These are phyloP conservation scores for Epinephelus cyanopodus DNA, from an alignment of 2,113 vertebrate species.

Conservation along the genomic window DNA sequence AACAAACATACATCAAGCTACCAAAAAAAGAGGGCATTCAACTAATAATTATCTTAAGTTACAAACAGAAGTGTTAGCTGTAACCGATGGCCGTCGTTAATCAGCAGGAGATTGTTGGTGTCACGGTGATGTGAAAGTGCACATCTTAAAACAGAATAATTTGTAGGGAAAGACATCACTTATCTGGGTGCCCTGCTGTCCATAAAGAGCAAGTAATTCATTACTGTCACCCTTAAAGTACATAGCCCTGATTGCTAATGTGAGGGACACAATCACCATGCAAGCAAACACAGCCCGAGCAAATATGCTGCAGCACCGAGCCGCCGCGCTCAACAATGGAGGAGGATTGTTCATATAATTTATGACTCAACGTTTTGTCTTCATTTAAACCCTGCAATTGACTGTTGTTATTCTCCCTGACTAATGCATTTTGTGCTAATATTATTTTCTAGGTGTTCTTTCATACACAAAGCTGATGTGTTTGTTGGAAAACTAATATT, in stretches of 20 bases:
- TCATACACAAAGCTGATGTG: conserved; percentile 2
- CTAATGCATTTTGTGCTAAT: background rate
- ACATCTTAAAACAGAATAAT: conserved; percentile 61
- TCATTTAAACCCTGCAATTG: background rate
- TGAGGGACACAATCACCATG: conserved; percentile 49
- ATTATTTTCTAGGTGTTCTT: conserved; percentile 29
- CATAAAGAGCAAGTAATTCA: conserved; percentile 72
- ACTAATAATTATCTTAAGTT: conserved; percentile 19
- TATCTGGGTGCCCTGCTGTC: conserved; percentile 58
- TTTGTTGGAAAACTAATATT: conserved; percentile 63
- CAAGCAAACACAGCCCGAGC: conserved; percentile 5
- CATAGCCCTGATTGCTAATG: conserved; percentile 64
- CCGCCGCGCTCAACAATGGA: background rate
- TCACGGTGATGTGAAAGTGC: conserved; percentile 48
- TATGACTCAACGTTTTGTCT: conserved; percentile 22
- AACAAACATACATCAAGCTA: conserved; percentile 12
- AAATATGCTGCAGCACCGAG: conserved; percentile 13
- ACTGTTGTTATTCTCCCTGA: background rate
- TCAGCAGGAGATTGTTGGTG: conserved; percentile 44
- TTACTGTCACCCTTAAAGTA: conserved; percentile 68
- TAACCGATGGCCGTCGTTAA: conserved; percentile 25
- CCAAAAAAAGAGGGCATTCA: background rate
- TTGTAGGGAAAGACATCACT: conserved; percentile 63
- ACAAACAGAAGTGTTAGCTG: conserved; percentile 8
- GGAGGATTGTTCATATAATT: background rate